Evolutionary conservation across 1,140 invertebrate genomes (phyloP), one percentile per base, ranked within the genome.

Genomic region (Listronotus oregonensis): DNA sequence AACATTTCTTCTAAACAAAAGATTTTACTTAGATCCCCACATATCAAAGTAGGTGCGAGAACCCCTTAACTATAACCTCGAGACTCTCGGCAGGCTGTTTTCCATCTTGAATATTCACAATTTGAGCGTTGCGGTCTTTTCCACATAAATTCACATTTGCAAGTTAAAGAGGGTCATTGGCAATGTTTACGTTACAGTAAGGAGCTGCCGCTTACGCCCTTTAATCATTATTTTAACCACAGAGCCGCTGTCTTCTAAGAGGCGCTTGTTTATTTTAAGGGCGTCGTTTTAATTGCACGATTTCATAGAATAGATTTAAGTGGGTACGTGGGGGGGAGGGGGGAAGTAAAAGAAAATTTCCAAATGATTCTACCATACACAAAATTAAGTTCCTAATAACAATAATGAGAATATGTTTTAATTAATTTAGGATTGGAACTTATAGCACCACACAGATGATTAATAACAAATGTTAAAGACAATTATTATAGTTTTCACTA

Each of bases 111-210:
- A 61, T 61, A 61, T 61, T 61, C 58, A 61, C 21, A 61, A 21
- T 61, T 51, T 14, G 58, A 21, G 11, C 42, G 56, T 12, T 58
- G 27, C 42, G 56, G 56, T n/a, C 32, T 34, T 42, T 40, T 51
- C 32, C 32, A 42, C 56, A 59, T 59, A 51, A 61, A 61, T 40
- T 61, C 58, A 51, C 58, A 61, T 61, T 61, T 61, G 58, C 58
- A 61, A 61, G 32, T 61, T 61, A 61, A 61, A 61, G 58, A 61
- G 58, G 58, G 57, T 59, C 57, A 59, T 59, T 59, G 57, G 58
- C 47, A 61, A 50, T 61, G 58, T 61, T 61, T 61, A 61, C 47
- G 58, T 51, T 51, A 61, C 58, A 51, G 50, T 51, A 51, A 61
- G 47, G 47, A 61, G 43, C 15, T 51, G 47, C 58, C 46, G 32